Base-by-base conservation (phyloP, 2,113 vertebrate genomes). In the Naja naja region DNA sequence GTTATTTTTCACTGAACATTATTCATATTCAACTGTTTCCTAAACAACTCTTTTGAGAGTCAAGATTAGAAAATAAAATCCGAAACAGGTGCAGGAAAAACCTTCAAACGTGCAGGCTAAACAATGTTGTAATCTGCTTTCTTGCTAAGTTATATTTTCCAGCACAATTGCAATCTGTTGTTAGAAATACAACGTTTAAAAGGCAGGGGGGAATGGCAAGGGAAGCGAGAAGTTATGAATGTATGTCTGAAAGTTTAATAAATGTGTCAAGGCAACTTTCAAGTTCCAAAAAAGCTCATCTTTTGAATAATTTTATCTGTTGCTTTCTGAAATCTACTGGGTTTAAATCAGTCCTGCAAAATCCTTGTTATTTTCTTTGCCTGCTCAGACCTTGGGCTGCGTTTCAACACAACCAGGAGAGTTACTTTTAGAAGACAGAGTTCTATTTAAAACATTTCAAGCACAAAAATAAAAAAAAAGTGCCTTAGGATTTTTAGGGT, bases 361-460 rank as follows among this genome's bases (percentile, higher is more conserved):
- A 93, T 94, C 90, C 94, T 81, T 95, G 89, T 91, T 85, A 91
- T 60, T 91, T 91, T 47, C 81, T 87, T 58, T 56, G n/a, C 91
- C 85, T 60, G 12, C 43, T 30, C 53, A 47, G 20, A 18, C 85
- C 9, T 87, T 20, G 1, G n/a, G 53, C 34, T 55, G 47, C 23
- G 47, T 47, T 91, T 47, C 39, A 86, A 58, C 47, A n/a, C 4
- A 45, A 49, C 30, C n/a, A 45, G 14, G 30, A 86, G 39, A 30
- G 39, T 12, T 91, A n/a, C 16, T 56, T 86, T 27, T 86, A 56
- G 27, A 39, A 12, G 43, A 20, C 69, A 85, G 34, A 43, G 39
- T 11, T 85, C 8, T 10, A 56, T 56, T 43, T 86, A 56, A 54
- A 25, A 12, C 69, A 39, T 81, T 81, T 20, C 69, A 81, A 30